A percentile compares a stretch with the other conserved stretches of the same genome.
These are phyloP conservation scores for Pantherophis alleghaniensis DNA, from an alignment of 2,797 vertebrate species.

Conservation along the genomic window DNA sequence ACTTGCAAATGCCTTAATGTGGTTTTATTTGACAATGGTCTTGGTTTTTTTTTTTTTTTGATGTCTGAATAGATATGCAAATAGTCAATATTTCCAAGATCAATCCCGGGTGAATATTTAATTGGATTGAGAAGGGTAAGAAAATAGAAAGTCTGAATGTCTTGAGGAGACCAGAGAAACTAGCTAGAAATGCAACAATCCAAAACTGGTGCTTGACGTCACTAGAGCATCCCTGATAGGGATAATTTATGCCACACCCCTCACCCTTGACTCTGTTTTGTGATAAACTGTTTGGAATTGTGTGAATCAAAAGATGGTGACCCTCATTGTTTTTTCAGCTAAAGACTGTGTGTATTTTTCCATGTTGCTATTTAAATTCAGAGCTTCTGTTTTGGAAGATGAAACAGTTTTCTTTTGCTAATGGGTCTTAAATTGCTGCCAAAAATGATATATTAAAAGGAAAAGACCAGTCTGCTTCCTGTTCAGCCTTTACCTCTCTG, in stretches of 20 bases:
- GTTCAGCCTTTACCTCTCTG: not conserved
- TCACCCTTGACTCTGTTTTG: not conserved
- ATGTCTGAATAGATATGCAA: not conserved
- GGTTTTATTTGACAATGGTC: not conserved
- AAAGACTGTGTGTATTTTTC: slow-evolving; percentile 13
- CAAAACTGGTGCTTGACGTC: not conserved
- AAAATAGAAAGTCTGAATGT: not conserved
- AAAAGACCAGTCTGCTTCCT: slow-evolving; percentile 4
- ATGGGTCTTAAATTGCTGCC: not conserved
- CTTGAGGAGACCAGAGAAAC: not conserved
- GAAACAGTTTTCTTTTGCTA: slow-evolving; percentile 1
- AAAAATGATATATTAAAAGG: slow-evolving; percentile 2
- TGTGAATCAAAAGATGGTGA: not conserved
- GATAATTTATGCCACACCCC: not conserved
- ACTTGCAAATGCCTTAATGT: not conserved
- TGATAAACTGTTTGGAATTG: not conserved
- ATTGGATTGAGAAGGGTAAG: not conserved
- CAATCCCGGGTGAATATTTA: not conserved
- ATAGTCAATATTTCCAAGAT: not conserved
- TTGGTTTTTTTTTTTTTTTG: not conserved
- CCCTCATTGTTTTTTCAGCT: not conserved
- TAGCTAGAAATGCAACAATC: not conserved
- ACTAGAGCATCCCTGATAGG: not conserved
- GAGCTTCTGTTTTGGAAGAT: not conserved
- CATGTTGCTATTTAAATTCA: slow-evolving; percentile 11